Conservation (phyloP, 1,140 invertebrate genomes). For the Neodiprion pinetum region DNA sequence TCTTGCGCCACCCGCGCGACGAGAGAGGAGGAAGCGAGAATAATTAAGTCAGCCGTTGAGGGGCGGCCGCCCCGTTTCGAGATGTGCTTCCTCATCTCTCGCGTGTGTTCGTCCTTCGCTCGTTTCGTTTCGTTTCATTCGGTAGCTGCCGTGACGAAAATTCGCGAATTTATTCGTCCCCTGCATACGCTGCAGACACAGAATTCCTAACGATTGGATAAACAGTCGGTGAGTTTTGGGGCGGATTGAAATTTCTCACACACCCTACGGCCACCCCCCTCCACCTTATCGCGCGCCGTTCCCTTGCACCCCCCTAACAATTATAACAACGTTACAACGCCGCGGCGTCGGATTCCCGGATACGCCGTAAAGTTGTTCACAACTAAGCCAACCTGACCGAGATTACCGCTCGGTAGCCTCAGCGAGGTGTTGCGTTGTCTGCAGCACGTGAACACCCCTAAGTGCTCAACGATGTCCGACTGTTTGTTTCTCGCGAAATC, state of each 20-base stretch:
- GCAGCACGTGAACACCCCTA: too few relatives aligned
- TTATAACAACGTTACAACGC: constrained; percentile 3
- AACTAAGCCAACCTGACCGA: not conserved
- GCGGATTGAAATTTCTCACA: not conserved
- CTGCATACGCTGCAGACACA: not conserved
- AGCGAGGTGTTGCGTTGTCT: too few relatives aligned
- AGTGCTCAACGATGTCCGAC: not conserved
- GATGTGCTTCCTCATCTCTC: not conserved
- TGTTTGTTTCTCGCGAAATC: too few relatives aligned
- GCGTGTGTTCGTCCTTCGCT: not conserved
- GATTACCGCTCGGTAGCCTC: not conserved
- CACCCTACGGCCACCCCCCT: not conserved
- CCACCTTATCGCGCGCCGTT: too few relatives aligned
- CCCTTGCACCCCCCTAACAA: not conserved
- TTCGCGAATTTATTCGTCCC: not conserved
- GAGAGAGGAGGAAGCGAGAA: not conserved
- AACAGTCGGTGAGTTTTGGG: not conserved
- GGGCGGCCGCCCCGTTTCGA: not conserved
- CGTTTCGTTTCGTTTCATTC: too few relatives aligned
- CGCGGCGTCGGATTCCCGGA: not conserved
- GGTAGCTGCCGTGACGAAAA: not conserved
- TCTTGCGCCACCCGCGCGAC: not conserved
- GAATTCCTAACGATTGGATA: constrained; percentile 3
- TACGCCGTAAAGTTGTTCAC: not conserved
- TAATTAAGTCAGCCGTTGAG: not conserved